Evolutionary conservation across 1,140 invertebrate genomes (phyloP).

Genomic region (Drosophila auraria): DNA sequence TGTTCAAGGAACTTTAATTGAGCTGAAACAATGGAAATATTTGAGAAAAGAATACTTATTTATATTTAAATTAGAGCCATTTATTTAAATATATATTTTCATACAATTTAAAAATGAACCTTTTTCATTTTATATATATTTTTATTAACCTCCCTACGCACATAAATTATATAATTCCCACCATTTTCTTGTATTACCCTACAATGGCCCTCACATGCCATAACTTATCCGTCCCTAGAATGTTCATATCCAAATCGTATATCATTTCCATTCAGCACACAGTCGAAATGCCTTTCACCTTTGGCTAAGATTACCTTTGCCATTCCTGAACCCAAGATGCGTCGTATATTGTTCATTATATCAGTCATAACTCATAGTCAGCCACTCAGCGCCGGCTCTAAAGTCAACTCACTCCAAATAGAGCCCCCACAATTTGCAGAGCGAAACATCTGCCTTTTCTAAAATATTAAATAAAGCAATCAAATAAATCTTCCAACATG

Average conservation of each 20-base stretch:
- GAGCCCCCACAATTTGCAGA: background rate
- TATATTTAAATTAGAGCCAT: no score
- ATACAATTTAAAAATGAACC: background rate
- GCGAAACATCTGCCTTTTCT: slow-evolving; percentile 77
- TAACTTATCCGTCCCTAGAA: slow-evolving; percentile 32
- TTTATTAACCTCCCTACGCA: background rate
- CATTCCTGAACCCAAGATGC: slow-evolving; percentile 22
- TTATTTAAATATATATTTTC: no score
- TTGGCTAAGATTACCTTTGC: slow-evolving; percentile 27
- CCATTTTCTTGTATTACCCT: slow-evolving; percentile 2
- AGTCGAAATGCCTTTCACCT: slow-evolving; percentile 38
- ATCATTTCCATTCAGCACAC: slow-evolving; percentile 35
- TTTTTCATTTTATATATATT: background rate
- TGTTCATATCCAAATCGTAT: slow-evolving; percentile 39
- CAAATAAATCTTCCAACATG: slow-evolving; percentile 84
- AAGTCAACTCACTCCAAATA: slow-evolving; percentile 38
- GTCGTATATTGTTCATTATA: slow-evolving; percentile 63
- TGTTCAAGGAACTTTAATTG: background rate
- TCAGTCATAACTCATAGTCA: slow-evolving; percentile 77
- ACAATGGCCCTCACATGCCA: slow-evolving; percentile 41
- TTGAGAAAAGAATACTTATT: no score
- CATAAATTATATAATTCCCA: slow-evolving; percentile 26
- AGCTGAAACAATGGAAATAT: no score
- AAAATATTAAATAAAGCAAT: slow-evolving; percentile 84
- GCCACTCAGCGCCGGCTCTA: slow-evolving; percentile 51